These are phyloP conservation scores for Nomada ferruginata DNA, from an alignment of 2,888 invertebrate species.

Conservation along the genomic window DNA sequence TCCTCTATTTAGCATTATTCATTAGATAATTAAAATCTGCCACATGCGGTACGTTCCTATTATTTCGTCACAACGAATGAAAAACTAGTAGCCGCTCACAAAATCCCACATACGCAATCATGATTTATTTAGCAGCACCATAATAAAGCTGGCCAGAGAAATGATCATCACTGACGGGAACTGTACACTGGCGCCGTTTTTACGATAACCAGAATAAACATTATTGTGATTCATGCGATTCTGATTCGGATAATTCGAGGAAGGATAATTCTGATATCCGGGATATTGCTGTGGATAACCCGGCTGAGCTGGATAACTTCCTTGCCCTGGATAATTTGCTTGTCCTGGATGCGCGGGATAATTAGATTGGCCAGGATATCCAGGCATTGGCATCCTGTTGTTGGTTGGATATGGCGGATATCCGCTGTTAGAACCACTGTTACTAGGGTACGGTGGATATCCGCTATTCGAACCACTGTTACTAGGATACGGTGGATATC, in stretches of 20 bases:
- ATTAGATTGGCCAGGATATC: constrained; percentile 58
- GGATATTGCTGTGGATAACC: constrained; percentile 70
- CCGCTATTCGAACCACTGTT: constrained; percentile 62
- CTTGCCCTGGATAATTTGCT: constrained; percentile 39
- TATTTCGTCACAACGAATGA: neutral
- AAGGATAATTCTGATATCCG: constrained; percentile 66
- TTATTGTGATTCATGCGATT: constrained; percentile 58
- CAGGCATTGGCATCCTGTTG: constrained; percentile 78
- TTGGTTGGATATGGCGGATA: constrained; percentile 80
- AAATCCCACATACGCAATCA: constrained; percentile 26
- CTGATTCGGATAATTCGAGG: constrained; percentile 68
- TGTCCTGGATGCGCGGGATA: constrained; percentile 62
- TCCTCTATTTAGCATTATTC: neutral
- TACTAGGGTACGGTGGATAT: constrained; percentile 71
- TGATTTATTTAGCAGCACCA: constrained; percentile 33
- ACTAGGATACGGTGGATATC: constrained; percentile 69
- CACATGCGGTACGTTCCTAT: neutral
- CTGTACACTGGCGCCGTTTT: constrained; percentile 23
- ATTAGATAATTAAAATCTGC: constrained; percentile 1
- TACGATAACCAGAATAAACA: constrained; percentile 69
- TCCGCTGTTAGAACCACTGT: constrained; percentile 69
- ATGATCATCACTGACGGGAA: constrained; percentile 46
- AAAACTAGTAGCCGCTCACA: neutral
- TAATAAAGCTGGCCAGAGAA: constrained; percentile 54
- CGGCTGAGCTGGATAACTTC: neutral